Conservation (phyloP, 2,888 invertebrate genomes). For the Melangyna quadrimaculata region DNA sequence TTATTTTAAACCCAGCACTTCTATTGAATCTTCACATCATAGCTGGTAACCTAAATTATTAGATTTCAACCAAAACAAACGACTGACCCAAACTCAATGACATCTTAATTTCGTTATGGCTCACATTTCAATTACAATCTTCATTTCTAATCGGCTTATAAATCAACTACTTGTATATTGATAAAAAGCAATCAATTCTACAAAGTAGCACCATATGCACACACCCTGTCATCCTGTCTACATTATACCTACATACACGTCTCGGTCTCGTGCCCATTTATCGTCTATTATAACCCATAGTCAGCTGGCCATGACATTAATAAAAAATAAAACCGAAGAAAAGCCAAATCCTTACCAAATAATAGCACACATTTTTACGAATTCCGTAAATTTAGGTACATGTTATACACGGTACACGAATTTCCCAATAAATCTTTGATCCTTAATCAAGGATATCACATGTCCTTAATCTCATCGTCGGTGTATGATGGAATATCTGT, state of each 20-base stretch:
- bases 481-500: constrained; percentile 9
- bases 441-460: constrained; percentile 60
- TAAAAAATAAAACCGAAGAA: constrained; percentile 30
- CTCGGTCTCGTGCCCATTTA: constrained; percentile 67
- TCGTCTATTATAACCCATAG: constrained; percentile 4
- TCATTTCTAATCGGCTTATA: constrained; percentile 51
- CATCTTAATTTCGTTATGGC: not conserved
- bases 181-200: constrained; percentile 5
- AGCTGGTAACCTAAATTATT: not conserved
- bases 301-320: constrained; percentile 48
- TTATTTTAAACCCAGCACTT: not conserved
- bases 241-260: not conserved
- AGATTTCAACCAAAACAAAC: not conserved
- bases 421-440: constrained; percentile 68
- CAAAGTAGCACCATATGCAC: constrained; percentile 48
- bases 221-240: not conserved
- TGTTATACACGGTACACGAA: not conserved
- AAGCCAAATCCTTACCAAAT: constrained; percentile 31
- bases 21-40: not conserved
- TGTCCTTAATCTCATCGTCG: constrained; percentile 49
- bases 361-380: constrained; percentile 10
- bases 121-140: constrained; percentile 31
- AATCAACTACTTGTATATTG: constrained; percentile 24
- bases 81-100: constrained; percentile 1
- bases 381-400: no score